Conservation (phyloP, 2,113 vertebrate species). For the Dipodomys spectabilis region DNA sequence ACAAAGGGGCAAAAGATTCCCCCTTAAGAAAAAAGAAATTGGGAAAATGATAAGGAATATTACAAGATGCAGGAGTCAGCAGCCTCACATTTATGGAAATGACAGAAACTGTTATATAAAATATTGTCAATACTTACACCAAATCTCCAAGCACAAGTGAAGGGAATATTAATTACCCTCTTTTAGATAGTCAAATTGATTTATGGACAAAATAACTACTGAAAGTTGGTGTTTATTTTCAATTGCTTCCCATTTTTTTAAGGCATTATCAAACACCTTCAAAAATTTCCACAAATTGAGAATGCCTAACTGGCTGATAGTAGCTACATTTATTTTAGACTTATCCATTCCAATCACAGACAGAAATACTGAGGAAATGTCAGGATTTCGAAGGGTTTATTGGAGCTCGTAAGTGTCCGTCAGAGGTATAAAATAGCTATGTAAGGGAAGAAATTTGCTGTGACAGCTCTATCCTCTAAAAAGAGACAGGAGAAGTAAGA, state of each 20-base stretch:
- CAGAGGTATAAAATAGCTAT: conserved; percentile 23
- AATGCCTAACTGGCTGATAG: conserved; percentile 24
- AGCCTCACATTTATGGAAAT: not conserved
- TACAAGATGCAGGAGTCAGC: not conserved
- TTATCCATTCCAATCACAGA: conserved; percentile 40
- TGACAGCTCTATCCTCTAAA: conserved; percentile 62
- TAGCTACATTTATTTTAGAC: conserved; percentile 15
- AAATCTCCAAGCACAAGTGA: not conserved
- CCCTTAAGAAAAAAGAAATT: not conserved
- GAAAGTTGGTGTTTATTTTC: conserved; percentile 34
- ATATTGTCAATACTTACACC: not conserved
- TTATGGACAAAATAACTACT: not conserved
- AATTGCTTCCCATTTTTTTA: conserved; percentile 49
- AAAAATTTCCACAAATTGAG: not conserved
- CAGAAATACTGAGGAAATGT: not conserved
- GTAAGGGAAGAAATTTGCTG: conserved; percentile 25
- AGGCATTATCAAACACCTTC: conserved; percentile 29
- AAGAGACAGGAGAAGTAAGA: not conserved
- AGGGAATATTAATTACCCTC: not conserved
- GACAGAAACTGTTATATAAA: not conserved
- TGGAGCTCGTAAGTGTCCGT: not conserved
- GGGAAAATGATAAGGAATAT: conserved; percentile 1
- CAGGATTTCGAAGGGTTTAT: conserved; percentile 29
- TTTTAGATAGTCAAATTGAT: not conserved
- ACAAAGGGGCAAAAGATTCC: not conserved